Base-by-base conservation (phyloP, 2,797 vertebrate species). In the Sebastiscus tertius region DNA sequence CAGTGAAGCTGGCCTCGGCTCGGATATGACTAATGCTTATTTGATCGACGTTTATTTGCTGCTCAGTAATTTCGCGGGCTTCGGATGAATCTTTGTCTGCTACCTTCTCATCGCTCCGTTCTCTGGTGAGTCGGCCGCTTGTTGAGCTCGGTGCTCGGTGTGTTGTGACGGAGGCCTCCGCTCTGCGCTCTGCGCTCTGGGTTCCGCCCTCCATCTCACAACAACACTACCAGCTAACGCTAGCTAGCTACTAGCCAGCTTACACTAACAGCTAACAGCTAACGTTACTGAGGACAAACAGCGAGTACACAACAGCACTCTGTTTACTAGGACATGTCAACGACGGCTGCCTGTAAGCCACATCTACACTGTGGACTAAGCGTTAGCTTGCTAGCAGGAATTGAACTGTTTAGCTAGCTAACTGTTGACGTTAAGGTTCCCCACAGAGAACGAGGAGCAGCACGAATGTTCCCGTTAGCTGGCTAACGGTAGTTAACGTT, bases 151-250 rank as follows among this genome's bases (percentile, higher is more conserved):
- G 80, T 85, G 62, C 80, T 93, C 61, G 68, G 42, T 91, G 85
- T 93, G 94, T 95, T 96, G 93, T 93, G 94, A 94, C 89, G 82
- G 93, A 95, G 96, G 96, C 95, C 95, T 96, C 90, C 83, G 87
- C 64, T 81, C 79, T 76, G 95, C 26, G 26, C 26, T 26, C 26
- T 29, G 27, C 83, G 87, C 64, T 81, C 79, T 76, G 95, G 95
- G 96, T 93, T 96, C 96, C 96, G 96, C 96, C 96, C 96, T 96
- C 96, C 94, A 95, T 95, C 95, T 96, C 95, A 95, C 88, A 94
- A 96, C 95, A 96, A 96, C 94, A 96, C 39, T 42, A 42, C 39
- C 13, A 16, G 39, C 39, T 91, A 88, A 70, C 29, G 81, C n/a
- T 87, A 85, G 72, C 87, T 56, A 39, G 59, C 62, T 33, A n/a